These are phyloP conservation scores for Rattus norvegicus DNA, from an alignment of 2,113 vertebrate species.

Conservation along the genomic window DNA sequence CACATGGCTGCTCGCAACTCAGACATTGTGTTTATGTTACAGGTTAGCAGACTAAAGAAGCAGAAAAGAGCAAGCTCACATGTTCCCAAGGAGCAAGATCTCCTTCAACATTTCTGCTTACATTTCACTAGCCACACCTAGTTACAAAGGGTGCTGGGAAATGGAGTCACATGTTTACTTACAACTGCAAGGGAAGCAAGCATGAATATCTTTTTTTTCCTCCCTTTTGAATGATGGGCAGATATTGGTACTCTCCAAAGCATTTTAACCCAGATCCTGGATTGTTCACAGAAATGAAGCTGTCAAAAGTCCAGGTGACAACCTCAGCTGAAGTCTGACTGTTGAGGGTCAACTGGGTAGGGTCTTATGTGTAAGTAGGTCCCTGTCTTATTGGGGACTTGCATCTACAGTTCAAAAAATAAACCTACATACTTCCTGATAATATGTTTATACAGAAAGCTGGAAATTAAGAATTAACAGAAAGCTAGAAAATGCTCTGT, in stretches of 20 bases:
- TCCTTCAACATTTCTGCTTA: not conserved
- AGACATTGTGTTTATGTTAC: not conserved
- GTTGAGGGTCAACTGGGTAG: not conserved
- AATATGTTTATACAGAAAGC: not conserved
- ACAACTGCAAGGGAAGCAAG: not conserved
- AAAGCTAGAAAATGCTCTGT: not conserved
- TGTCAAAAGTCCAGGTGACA: not conserved
- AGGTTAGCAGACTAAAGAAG: not conserved
- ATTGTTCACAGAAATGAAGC: not conserved
- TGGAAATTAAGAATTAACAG: not conserved
- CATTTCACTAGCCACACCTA: not conserved
- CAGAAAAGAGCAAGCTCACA: not conserved
- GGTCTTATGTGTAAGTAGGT: not conserved
- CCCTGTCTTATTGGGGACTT: not conserved
- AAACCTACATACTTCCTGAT: not conserved
- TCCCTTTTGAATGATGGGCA: not conserved
- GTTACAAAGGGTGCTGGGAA: not conserved
- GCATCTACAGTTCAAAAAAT: not conserved
- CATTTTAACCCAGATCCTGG: not conserved
- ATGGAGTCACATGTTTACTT: not conserved
- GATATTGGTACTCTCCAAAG: too few species aligned
- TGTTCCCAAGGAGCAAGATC: not conserved
- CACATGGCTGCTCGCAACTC: not conserved
- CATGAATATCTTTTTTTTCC: not conserved
- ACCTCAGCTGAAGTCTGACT: not conserved